Conservation (phyloP, 2,888 invertebrate genomes). For the Atrina japonica region DNA sequence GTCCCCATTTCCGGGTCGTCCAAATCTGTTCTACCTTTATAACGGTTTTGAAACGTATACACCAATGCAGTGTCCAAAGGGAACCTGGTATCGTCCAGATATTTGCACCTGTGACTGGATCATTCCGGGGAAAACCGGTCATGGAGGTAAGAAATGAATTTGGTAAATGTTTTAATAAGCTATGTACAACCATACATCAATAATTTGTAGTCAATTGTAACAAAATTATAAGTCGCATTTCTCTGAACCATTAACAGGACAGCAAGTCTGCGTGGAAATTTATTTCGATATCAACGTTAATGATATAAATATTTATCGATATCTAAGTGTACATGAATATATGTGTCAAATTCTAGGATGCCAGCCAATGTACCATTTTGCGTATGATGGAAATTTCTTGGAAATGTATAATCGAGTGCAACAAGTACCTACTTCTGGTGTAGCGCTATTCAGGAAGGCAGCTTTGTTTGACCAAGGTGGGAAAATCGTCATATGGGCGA, state of each 20-base stretch:
- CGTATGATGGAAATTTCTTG: constrained; percentile 59
- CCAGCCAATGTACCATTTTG: constrained; percentile 60
- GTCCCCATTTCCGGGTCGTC: constrained; percentile 53
- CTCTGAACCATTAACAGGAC: too few species aligned
- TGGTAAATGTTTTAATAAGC: too few species aligned
- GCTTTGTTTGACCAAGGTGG: constrained; percentile 60
- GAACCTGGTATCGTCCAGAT: constrained; percentile 59
- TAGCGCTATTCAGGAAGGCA: constrained; percentile 54
- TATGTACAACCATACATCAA: too few species aligned
- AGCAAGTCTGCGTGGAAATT: too few species aligned
- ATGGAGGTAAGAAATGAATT: constrained; percentile 23
- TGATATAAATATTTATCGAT: too few species aligned
- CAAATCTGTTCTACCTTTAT: constrained; percentile 55
- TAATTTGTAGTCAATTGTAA: too few species aligned
- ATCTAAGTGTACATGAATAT: too few species aligned
- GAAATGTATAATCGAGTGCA: constrained; percentile 59
- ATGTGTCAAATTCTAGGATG: constrained; percentile 57
- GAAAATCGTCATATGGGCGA: constrained; percentile 56
- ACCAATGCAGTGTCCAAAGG: constrained; percentile 59
- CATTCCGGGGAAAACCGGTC: constrained; percentile 46
- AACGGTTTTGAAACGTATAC: constrained; percentile 52
- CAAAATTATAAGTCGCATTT: too few species aligned
- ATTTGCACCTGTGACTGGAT: constrained; percentile 65
- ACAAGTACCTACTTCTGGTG: constrained; percentile 53
- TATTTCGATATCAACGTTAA: too few species aligned